Conservation (phyloP, 2,113 vertebrate genomes). For the Perca schrenkii region DNA sequence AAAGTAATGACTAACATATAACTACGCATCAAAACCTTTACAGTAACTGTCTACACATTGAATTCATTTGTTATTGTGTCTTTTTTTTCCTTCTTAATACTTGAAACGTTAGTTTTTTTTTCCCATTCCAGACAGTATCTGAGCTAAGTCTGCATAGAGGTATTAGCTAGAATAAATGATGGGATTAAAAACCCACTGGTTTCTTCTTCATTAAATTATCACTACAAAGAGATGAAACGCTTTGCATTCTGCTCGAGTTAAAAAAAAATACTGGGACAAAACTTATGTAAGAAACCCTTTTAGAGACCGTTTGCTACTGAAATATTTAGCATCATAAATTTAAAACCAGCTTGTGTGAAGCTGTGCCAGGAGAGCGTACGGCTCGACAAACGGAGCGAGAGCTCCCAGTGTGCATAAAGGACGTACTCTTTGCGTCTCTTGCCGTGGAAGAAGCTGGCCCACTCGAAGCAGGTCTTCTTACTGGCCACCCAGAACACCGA, state of each 20-base stretch:
- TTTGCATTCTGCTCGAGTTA: not conserved
- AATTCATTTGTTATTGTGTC: too few relatives aligned
- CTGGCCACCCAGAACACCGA: conserved; percentile 99
- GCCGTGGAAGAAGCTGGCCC: conserved; percentile 97
- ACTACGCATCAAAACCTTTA: too few relatives aligned
- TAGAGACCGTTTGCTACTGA: not conserved
- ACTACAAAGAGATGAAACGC: not conserved
- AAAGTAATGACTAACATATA: too few relatives aligned
- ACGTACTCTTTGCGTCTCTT: conserved; percentile 96
- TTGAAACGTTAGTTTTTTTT: not conserved
- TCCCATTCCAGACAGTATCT: not conserved
- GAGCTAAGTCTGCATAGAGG: not conserved
- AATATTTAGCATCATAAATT: not conserved
- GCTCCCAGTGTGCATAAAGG: not conserved
- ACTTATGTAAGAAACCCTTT: not conserved
- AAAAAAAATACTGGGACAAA: not conserved
- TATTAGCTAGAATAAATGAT: not conserved
- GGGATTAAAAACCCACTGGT: not conserved
- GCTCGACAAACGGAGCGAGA: not conserved
- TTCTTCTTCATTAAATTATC: not conserved
- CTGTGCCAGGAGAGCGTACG: not conserved
- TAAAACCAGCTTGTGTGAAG: not conserved
- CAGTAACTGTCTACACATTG: not conserved
- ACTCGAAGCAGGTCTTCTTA: conserved; percentile 99
- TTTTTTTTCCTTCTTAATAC: too few relatives aligned